Evolutionary conservation across 2,888 invertebrate species (phyloP).

Genomic region (Erebia ligea): DNA sequence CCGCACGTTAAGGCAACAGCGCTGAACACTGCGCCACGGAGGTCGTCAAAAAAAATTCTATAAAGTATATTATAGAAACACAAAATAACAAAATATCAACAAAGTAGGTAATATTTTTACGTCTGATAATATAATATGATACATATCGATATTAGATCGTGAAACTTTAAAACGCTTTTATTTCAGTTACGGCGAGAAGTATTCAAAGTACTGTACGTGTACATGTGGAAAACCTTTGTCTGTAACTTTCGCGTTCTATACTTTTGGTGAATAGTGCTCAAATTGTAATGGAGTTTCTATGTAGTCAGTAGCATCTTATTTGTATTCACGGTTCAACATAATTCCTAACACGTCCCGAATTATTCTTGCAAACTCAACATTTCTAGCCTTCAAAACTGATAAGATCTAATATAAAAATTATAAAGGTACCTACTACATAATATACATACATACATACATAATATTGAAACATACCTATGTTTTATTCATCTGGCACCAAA

Average conservation of each 20-base stretch:
- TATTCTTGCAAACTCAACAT: slow-evolving; percentile 12
- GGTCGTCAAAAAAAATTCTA: no score
- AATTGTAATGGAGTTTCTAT: slow-evolving; percentile 39
- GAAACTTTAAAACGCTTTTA: not conserved
- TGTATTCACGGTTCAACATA: slow-evolving; percentile 29
- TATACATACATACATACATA: no score
- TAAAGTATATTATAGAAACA: no score
- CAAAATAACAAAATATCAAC: no score
- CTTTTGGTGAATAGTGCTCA: slow-evolving; percentile 16
- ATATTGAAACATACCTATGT: no score
- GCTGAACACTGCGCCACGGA: no score
- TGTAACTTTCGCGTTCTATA: slow-evolving; percentile 20
- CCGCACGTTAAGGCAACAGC: no score
- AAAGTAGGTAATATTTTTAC: not conserved
- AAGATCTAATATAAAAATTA: not conserved
- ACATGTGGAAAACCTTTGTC: slow-evolving; percentile 11
- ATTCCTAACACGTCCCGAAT: slow-evolving; percentile 21
- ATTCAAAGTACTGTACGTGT: not conserved
- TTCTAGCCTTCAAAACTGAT: not conserved
- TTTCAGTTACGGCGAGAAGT: not conserved
- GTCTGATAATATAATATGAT: not conserved
- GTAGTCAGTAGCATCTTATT: slow-evolving; percentile 33
- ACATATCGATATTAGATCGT: not conserved
- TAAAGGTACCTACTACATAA: no score
- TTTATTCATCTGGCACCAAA: no score